Evolutionary conservation across 2,113 vertebrate genomes (phyloP).

Genomic region (Halichoerus grypus): DNA sequence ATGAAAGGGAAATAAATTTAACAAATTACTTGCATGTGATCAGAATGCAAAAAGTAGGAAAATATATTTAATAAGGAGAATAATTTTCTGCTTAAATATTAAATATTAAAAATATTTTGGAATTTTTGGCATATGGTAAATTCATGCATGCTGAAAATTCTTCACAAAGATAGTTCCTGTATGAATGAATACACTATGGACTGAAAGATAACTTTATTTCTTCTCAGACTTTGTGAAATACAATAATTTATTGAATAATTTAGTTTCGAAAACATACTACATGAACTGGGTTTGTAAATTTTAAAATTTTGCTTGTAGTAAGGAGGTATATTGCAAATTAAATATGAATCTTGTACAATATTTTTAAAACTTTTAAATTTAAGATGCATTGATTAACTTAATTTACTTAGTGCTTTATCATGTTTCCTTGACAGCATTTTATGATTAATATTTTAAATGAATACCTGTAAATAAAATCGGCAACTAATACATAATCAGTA

Average conservation of each 20-base stretch:
- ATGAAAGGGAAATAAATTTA: slow-evolving; percentile 78
- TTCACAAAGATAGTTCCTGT: slow-evolving; percentile 69
- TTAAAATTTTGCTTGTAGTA: slow-evolving; percentile 43
- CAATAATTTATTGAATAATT: slow-evolving; percentile 54
- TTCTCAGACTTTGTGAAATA: slow-evolving; percentile 73
- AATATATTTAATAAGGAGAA: slow-evolving; percentile 33
- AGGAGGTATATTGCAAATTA: neutral
- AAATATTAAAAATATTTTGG: slow-evolving; percentile 67
- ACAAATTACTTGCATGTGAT: slow-evolving; percentile 79
- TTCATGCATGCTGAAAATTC: slow-evolving; percentile 79
- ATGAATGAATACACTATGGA: slow-evolving; percentile 42
- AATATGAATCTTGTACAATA: neutral
- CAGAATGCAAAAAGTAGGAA: slow-evolving; percentile 57
- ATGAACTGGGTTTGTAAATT: slow-evolving; percentile 61
- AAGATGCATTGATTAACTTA: neutral
- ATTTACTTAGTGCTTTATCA: neutral
- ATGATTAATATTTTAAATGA: neutral
- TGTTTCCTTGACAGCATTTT: neutral
- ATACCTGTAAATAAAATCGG: neutral
- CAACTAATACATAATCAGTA: neutral
- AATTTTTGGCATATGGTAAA: slow-evolving; percentile 53
- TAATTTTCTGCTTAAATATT: slow-evolving; percentile 51
- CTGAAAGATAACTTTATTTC: slow-evolving; percentile 74
- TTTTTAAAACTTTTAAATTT: slow-evolving; percentile 1
- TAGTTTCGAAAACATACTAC: slow-evolving; percentile 21